Conservation (phyloP, 1,140 invertebrate species). For the Drosophila eugracilis region DNA sequence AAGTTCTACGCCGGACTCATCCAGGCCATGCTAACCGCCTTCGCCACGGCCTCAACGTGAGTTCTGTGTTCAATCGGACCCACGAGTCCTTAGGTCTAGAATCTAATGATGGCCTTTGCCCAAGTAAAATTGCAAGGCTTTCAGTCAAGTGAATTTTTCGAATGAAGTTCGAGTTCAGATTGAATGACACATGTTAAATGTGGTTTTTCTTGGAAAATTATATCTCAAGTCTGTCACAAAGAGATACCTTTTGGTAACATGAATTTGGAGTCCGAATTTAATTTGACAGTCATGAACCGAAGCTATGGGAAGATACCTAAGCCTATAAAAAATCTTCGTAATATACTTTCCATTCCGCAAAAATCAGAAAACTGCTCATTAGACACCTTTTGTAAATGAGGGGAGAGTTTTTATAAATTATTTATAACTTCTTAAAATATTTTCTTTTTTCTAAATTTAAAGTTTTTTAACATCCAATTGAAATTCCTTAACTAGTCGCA, state of each 20-base stretch:
- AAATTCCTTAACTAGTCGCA: neutral
- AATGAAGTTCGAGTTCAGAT: neutral
- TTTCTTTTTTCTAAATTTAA: neutral
- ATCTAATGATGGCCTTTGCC: conserved; percentile 1
- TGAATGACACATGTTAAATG: neutral
- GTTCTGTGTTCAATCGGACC: conserved; percentile 65
- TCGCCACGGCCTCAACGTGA: conserved; percentile 97
- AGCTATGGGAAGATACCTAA: no score
- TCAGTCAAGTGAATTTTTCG: neutral
- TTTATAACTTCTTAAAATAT: neutral
- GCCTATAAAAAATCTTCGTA: no score
- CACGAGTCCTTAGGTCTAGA: neutral
- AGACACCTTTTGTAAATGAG: no score
- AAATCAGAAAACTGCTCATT: no score
- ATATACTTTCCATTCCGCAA: no score
- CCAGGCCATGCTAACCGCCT: conserved; percentile 94
- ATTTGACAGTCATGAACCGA: no score
- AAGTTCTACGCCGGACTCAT: conserved; percentile 93
- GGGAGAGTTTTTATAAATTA: no score
- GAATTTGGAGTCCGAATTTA: no score
- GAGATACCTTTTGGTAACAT: no score
- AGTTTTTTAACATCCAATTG: neutral
- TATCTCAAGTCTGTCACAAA: no score
- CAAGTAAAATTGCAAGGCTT: no score
- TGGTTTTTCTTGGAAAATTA: no score